Base-by-base conservation (phyloP, 2,113 vertebrate species). In the Percina caprodes region DNA sequence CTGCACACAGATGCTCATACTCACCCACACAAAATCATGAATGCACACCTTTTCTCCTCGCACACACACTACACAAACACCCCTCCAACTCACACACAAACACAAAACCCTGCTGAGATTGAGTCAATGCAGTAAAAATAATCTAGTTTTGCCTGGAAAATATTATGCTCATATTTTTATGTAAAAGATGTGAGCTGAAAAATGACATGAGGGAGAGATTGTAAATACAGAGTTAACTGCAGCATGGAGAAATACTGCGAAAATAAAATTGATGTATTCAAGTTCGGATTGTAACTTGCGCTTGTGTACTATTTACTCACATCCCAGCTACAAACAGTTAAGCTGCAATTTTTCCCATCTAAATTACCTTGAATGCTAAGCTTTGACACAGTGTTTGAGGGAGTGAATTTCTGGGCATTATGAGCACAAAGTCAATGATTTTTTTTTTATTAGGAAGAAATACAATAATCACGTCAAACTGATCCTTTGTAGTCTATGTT, bases 181-280 rank as follows among this genome's bases (percentile, higher is more conserved):
- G 72, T 69, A 82, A 88, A 86, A 61, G 73, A 71, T 42, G 66
- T 8, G 8, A 58, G 66, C 60, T 84, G 74, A 88, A 79, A 84
- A 83, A 73, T 65, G 69, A 77, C 76, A 72, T 2, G 59, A 18
- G 51, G 52, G 45, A 60, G 69, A 46, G 24, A 79, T 66, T 79
- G 83, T 91, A 86, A 86, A 86, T 74, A 86, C 63, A 24, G 71
- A 62, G 74, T 72, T 81, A 88, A 79, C 56, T 72, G 60, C 39
- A 23, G 83, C 69, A 33, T 11, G 45, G 74, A 84, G 80, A 90
- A 77, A 80, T 69, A 91, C 54, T 21, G 67, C 79, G 75, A 75
- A 79, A 84, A 90, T 92, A 90, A 90, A 92, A 81, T 77, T 92
- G 85, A 93, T 88, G 80, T 39, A 89, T 89, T 76, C 55, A 19